phyloP scores from a whole-genome alignment of 2,888 invertebrate species.

The Drosophila siamana region DNA sequence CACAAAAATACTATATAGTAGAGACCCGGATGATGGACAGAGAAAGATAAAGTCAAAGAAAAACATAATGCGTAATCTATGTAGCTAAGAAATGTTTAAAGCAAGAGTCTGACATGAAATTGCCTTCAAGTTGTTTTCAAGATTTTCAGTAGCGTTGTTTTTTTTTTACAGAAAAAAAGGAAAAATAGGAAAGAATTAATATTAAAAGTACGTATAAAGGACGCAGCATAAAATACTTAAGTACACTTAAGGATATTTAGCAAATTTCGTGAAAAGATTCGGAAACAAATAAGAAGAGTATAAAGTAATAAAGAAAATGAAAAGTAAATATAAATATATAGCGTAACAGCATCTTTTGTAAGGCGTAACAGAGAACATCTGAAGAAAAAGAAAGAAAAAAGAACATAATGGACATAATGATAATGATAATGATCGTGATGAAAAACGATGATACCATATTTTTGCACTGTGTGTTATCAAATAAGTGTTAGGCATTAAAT shows the following conservation, averaged over 20 bases:
- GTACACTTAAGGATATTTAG: constrained; percentile 40
- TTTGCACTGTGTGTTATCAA: constrained; percentile 76
- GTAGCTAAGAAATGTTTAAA: constrained; percentile 58
- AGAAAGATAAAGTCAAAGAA: constrained; percentile 13
- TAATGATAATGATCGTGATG: constrained; percentile 13
- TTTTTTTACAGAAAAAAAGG: constrained; percentile 42
- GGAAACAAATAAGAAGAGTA: constrained; percentile 20
- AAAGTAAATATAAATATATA: constrained; percentile 13
- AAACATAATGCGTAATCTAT: constrained; percentile 40
- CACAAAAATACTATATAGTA: constrained; percentile 1
- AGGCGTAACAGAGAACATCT: constrained; percentile 18
- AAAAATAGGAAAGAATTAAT: constrained; percentile 11
- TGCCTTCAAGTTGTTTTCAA: constrained; percentile 83
- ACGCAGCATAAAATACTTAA: constrained; percentile 41
- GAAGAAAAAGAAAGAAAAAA: constrained; percentile 14
- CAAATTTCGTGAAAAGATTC: constrained; percentile 21
- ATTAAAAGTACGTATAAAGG: constrained; percentile 48
- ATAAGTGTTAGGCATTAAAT: constrained; percentile 76
- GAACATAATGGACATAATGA: constrained; percentile 24
- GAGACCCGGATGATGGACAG: constrained; percentile 7
- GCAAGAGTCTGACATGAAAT: constrained; percentile 84
- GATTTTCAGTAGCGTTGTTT: constrained; percentile 58
- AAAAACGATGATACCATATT: constrained; percentile 58
- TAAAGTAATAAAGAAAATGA: constrained; percentile 22
- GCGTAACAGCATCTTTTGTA: constrained; percentile 53